A percentile compares a stretch with the other conserved stretches of the same genome.
Evolutionary conservation across 2,888 invertebrate genomes (phyloP).

Genomic region (Synanthedon andrenaeformis): DNA sequence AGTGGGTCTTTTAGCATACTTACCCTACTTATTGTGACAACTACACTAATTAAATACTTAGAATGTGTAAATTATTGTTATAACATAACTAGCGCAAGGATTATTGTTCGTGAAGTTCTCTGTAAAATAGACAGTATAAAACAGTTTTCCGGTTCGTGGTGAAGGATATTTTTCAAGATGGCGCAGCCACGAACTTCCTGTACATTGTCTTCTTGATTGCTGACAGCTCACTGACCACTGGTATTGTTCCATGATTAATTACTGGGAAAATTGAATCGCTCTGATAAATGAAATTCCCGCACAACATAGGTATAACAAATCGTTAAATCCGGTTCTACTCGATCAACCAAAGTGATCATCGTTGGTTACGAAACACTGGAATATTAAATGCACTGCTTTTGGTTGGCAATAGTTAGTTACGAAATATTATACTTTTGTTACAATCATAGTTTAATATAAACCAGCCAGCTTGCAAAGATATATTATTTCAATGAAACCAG

Average conservation of each 20-base stretch:
- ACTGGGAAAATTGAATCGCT: slow-evolving; percentile 39
- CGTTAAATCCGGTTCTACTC: slow-evolving; percentile 19
- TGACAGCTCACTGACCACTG: background rate
- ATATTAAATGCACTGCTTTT: no score
- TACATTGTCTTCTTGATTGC: background rate
- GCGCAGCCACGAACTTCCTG: background rate
- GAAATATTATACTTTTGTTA: background rate
- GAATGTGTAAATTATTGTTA: no score
- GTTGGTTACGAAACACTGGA: slow-evolving; percentile 8
- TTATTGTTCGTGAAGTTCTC: no score
- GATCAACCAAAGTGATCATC: slow-evolving; percentile 6
- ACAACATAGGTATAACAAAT: slow-evolving; percentile 36
- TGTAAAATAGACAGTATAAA: no score
- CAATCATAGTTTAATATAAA: background rate
- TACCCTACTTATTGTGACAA: no score
- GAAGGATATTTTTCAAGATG: background rate
- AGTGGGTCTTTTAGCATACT: no score
- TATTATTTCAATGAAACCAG: no score
- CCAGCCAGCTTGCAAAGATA: no score
- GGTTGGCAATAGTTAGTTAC: no score
- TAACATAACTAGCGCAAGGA: no score
- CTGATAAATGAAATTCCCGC: slow-evolving; percentile 46
- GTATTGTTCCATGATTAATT: slow-evolving; percentile 41
- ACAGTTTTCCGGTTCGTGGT: no score
- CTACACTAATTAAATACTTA: no score